Percentiles rank a stretch among this genome's conserved stretches.
Evolutionary conservation across 2,797 vertebrate genomes (phyloP).

Genomic region (Tenualosa ilisha): DNA sequence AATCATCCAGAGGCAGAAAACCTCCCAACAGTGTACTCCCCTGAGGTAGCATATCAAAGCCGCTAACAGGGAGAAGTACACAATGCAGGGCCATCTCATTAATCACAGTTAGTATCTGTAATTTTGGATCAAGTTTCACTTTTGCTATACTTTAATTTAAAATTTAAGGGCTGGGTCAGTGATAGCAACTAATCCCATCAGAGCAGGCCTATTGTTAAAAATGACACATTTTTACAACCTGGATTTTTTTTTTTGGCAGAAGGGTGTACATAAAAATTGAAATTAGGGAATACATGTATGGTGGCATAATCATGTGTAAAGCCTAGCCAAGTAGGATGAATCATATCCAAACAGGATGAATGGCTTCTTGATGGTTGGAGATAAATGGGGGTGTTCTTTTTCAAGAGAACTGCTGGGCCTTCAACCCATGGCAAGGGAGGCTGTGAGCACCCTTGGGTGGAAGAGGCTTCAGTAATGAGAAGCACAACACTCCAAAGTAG

Average conservation of each 20-base stretch:
- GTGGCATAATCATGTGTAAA: not conserved
- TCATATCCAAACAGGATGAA: constrained; percentile 16
- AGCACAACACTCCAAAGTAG: constrained; percentile 49
- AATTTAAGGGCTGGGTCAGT: not conserved
- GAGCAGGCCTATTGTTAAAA: not conserved
- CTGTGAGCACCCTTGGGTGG: constrained; percentile 54
- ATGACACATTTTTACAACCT: not conserved
- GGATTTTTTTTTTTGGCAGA: not conserved
- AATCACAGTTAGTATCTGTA: constrained; percentile 23
- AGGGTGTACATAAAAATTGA: not conserved
- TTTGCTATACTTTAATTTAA: constrained; percentile 12
- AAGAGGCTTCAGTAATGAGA: constrained; percentile 52
- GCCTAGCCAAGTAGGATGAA: constrained; percentile 16
- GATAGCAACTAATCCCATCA: not conserved
- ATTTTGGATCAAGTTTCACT: constrained; percentile 9
- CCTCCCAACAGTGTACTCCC: constrained; percentile 9
- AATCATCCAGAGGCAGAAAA: not conserved
- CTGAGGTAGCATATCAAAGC: constrained; percentile 3
- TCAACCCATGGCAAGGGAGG: constrained; percentile 55
- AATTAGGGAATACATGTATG: not conserved
- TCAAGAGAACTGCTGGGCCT: constrained; percentile 58
- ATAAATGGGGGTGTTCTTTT: constrained; percentile 51
- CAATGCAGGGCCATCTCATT: not conserved
- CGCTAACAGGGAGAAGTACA: not conserved
- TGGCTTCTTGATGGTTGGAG: constrained; percentile 50